A percentile compares a stretch with the other conserved stretches of the same genome.
Conservation (phyloP, 1,140 invertebrate genomes). For the Goniozus legneri region DNA sequence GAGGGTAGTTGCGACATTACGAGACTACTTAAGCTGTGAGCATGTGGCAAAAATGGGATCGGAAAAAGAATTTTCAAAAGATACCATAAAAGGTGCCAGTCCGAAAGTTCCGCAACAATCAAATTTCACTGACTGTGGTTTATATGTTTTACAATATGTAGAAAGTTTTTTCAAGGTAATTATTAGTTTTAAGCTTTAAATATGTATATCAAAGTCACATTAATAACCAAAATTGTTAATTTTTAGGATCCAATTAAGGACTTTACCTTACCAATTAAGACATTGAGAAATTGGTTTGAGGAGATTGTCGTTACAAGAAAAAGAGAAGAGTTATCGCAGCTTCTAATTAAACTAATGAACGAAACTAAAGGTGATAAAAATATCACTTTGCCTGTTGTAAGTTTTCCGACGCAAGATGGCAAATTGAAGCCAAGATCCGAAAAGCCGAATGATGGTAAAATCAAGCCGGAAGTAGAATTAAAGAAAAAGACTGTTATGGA, state of each 20-base stretch:
- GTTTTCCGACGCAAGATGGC: slow-evolving; percentile 49
- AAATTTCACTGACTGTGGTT: slow-evolving; percentile 95
- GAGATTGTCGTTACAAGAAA: slow-evolving; percentile 74
- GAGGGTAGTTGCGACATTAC: slow-evolving; percentile 79
- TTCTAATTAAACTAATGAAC: slow-evolving; percentile 69
- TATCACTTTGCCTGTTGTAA: slow-evolving; percentile 46
- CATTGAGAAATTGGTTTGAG: slow-evolving; percentile 74
- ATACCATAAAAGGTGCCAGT: slow-evolving; percentile 77
- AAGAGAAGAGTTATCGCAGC: slow-evolving; percentile 72
- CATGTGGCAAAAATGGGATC: slow-evolving; percentile 72
- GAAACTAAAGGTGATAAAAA: slow-evolving; percentile 47
- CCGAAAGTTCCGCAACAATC: slow-evolving; percentile 94
- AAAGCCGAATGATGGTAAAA: slow-evolving; percentile 20
- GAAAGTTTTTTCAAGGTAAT: slow-evolving; percentile 87
- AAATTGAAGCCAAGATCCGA: slow-evolving; percentile 43
- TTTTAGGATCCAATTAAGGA: slow-evolving; percentile 69
- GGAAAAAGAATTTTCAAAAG: slow-evolving; percentile 69
- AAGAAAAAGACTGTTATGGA: slow-evolving; percentile 32
- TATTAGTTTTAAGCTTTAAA: slow-evolving; percentile 4
- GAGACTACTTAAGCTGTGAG: slow-evolving; percentile 88
- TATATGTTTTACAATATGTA: slow-evolving; percentile 93
- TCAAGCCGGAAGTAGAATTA: slow-evolving; percentile 29
- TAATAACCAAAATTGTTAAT: slow-evolving; percentile 4
- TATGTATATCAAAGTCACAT: not conserved
- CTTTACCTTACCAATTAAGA: slow-evolving; percentile 72